These are phyloP conservation scores for Eulithis prunata DNA, from an alignment of 2,888 invertebrate genomes.

Conservation along the genomic window DNA sequence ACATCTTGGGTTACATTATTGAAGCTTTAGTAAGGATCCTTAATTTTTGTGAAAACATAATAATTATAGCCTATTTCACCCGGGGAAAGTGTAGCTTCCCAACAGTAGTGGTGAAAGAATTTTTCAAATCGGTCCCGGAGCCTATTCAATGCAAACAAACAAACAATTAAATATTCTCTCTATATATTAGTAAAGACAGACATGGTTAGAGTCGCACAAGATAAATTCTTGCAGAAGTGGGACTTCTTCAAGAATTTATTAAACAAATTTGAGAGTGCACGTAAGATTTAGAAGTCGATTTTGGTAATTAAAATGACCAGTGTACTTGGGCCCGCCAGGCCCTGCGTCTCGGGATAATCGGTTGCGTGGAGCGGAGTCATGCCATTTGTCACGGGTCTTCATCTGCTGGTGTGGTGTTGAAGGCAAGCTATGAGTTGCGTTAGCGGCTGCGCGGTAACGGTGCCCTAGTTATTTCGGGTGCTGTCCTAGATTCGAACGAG, in stretches of 20 bases:
- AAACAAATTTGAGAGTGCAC: conserved; percentile 45
- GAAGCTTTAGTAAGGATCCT: too few relatives aligned
- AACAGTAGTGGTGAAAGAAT: too few relatives aligned
- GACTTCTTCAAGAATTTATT: conserved; percentile 28
- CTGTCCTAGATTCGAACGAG: conserved; percentile 79
- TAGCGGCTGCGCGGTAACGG: conserved; percentile 77
- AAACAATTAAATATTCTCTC: too few relatives aligned
- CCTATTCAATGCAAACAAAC: too few relatives aligned
- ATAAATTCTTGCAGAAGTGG: too few relatives aligned
- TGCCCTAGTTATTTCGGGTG: conserved; percentile 82
- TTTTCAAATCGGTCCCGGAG: too few relatives aligned
- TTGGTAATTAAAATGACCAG: conserved; percentile 56
- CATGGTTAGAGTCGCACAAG: too few relatives aligned
- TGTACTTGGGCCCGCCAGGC: conserved; percentile 43
- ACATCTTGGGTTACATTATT: too few relatives aligned
- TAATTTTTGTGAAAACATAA: too few relatives aligned
- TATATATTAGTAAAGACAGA: too few relatives aligned
- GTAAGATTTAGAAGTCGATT: conserved; percentile 68
- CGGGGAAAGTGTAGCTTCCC: too few relatives aligned
- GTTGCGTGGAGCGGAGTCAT: conserved; percentile 22
- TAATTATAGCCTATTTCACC: too few relatives aligned
- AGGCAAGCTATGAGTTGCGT: conserved; percentile 65
- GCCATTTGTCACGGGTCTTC: conserved; percentile 47
- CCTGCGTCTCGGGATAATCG: conserved; percentile 20
- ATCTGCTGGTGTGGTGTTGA: conserved; percentile 53